A percentile compares a stretch with the other conserved stretches of the same genome.
These are phyloP conservation scores for Hedya salicella DNA, from an alignment of 2,888 invertebrate genomes.

Conservation along the genomic window DNA sequence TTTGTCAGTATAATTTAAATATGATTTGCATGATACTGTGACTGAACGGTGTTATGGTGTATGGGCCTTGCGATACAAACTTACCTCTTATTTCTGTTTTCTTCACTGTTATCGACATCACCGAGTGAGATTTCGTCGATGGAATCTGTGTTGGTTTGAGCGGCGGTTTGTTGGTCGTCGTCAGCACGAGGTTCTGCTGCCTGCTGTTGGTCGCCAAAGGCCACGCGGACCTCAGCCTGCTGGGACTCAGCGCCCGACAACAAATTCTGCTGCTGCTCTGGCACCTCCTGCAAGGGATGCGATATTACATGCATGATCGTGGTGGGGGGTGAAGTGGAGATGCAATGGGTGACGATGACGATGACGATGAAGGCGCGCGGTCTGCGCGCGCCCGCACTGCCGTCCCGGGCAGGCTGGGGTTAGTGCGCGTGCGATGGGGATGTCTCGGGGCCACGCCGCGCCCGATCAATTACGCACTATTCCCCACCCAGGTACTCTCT, in stretches of 20 bases:
- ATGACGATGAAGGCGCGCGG: conserved; percentile 64
- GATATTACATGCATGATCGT: conserved; percentile 47
- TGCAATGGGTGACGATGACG: conserved; percentile 52
- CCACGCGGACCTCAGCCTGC: conserved; percentile 45
- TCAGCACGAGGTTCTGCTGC: conserved; percentile 59
- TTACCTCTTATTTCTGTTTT: conserved; percentile 92
- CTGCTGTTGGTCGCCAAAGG: conserved; percentile 49
- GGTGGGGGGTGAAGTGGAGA: conserved; percentile 60
- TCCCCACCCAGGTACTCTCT: conserved; percentile 4
- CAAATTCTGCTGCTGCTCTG: conserved; percentile 77
- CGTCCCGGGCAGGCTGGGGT: conserved; percentile 79
- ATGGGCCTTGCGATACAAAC: not conserved
- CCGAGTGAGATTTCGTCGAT: conserved; percentile 89
- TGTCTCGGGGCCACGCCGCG: conserved; percentile 24
- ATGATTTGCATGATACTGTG: too few species aligned
- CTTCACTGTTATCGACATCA: conserved; percentile 89
- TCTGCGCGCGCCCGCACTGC: conserved; percentile 75
- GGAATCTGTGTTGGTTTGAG: conserved; percentile 86
- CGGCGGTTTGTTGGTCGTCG: conserved; percentile 81
- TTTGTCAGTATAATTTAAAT: not conserved
- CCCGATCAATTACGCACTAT: conserved; percentile 38
- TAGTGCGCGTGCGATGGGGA: conserved; percentile 59
- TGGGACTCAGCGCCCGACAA: conserved; percentile 84
- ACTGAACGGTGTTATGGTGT: not conserved
- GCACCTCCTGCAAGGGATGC: conserved; percentile 56